phyloP scores from a whole-genome alignment of 2,797 vertebrate genomes.

The Mormyrops boulengeri region DNA sequence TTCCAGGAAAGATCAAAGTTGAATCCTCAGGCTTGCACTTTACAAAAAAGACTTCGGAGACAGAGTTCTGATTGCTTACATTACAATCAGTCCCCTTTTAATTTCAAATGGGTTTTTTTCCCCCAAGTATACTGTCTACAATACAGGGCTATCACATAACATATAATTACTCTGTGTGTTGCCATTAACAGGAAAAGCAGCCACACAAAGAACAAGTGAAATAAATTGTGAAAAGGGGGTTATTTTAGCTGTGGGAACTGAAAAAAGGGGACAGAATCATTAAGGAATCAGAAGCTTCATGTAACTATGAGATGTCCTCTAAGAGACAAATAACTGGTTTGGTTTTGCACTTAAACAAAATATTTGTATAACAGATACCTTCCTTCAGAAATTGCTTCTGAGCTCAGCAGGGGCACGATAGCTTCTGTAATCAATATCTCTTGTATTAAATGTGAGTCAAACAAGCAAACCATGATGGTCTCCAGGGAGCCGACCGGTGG shows the following conservation, averaged over 20 bases:
- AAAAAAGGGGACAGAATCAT: slow-evolving; percentile 15
- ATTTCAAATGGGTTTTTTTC: slow-evolving; percentile 6
- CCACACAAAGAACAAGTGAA: slow-evolving; percentile 21
- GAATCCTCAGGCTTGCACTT: neutral
- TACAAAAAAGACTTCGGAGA: neutral
- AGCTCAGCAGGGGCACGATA: neutral
- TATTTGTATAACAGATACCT: neutral
- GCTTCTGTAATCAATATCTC: neutral
- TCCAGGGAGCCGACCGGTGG: neutral
- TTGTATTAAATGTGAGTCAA: neutral
- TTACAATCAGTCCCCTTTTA: slow-evolving; percentile 21
- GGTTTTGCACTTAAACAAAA: slow-evolving; percentile 7
- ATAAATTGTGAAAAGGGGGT: slow-evolving; percentile 12
- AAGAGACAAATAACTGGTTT: slow-evolving; percentile 3
- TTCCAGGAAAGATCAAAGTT: slow-evolving; percentile 19
- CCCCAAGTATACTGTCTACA: slow-evolving; percentile 4
- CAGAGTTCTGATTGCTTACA: slow-evolving; percentile 15
- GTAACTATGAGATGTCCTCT: slow-evolving; percentile 10
- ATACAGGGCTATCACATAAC: slow-evolving; percentile 47
- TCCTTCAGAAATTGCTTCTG: neutral
- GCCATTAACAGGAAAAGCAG: slow-evolving; percentile 44
- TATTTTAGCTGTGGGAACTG: slow-evolving; percentile 13
- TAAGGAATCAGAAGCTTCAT: slow-evolving; percentile 13
- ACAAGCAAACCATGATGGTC: neutral
- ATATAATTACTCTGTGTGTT: slow-evolving; percentile 48